Base-by-base conservation (phyloP, 2,888 invertebrate species). In the Portevinia maculata region DNA sequence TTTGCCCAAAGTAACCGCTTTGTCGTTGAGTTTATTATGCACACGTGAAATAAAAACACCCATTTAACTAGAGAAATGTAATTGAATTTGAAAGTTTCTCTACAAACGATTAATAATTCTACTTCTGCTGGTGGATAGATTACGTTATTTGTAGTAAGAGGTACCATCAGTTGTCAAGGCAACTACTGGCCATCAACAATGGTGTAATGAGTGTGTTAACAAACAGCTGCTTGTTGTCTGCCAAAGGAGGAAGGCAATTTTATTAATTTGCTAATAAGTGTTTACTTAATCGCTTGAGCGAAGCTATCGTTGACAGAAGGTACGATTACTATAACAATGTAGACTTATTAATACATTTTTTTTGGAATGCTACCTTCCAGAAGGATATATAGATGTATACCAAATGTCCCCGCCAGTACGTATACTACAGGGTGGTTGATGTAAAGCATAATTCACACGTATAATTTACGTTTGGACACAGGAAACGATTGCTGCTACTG, bases 31-130 rank as follows among this genome's bases (percentile, higher is more conserved):
- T 76, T 75, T 71, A 7, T 50, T 75, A 37, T 81, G 46, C 19
- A 81, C 53, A 71, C 55, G 81, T 60, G 81, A 81, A n/a, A 81
- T 76, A 21, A 55, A 17, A 19, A 81, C 70, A 55, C 81, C 81
- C 81, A 81, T 74, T 52, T 48, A 50, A 52, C 28, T 9, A n/a
- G 34, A 37, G n/a, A 15, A 75, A 32, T 28, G 28, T 19, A 59
- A 39, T 59, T 24, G 1, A 39, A 30, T 39, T 15, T 13, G 8
- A 39, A 34, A 46, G 9, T 37, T n/a, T 17, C 2, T 2, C 11
- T 3, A 53, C 19, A 5, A 8, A 48, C 15, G 19, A 6, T 57
- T 34, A 13, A 28, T 69, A n/a, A n/a, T 62, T 28, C 28, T 57
- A n/a, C 44, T 39, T 0, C 17, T 5, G 13, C 19, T 17, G 53